Conservation (phyloP, 2,797 vertebrate genomes). For the Babyrousa celebensis region DNA sequence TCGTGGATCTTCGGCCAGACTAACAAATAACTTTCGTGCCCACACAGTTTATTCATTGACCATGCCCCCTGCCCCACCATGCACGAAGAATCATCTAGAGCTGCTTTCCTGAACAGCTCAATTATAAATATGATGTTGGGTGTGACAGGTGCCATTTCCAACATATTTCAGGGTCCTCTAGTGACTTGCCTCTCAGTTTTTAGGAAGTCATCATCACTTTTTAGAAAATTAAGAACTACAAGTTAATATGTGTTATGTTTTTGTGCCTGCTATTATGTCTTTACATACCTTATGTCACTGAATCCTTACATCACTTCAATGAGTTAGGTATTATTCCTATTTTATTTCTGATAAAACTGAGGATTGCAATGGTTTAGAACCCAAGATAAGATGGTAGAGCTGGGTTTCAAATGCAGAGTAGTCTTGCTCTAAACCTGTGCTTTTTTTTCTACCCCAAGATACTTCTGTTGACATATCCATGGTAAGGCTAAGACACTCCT, state of each 20-base stretch:
- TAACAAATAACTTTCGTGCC: background rate
- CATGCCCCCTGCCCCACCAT: fast-evolving
- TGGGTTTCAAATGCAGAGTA: background rate
- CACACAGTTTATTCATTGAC: background rate
- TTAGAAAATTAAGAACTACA: background rate
- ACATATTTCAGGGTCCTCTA: background rate
- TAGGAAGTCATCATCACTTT: background rate
- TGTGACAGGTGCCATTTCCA: background rate
- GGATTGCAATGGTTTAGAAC: background rate
- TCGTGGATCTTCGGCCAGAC: background rate
- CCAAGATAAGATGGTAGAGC: background rate
- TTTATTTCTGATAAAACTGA: background rate
- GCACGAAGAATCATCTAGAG: background rate
- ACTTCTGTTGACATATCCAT: background rate
- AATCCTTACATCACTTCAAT: background rate
- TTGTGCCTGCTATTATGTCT: background rate
- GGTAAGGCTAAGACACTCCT: slow-evolving; percentile 8
- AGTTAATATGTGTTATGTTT: background rate
- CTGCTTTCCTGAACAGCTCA: background rate
- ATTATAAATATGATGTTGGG: background rate
- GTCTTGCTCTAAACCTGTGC: background rate
- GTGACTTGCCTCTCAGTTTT: background rate
- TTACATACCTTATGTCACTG: background rate
- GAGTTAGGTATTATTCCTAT: background rate
- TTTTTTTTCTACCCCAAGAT: too few relatives aligned